These are phyloP conservation scores for Scleropages formosus DNA, from an alignment of 2,797 vertebrate species.

Conservation along the genomic window DNA sequence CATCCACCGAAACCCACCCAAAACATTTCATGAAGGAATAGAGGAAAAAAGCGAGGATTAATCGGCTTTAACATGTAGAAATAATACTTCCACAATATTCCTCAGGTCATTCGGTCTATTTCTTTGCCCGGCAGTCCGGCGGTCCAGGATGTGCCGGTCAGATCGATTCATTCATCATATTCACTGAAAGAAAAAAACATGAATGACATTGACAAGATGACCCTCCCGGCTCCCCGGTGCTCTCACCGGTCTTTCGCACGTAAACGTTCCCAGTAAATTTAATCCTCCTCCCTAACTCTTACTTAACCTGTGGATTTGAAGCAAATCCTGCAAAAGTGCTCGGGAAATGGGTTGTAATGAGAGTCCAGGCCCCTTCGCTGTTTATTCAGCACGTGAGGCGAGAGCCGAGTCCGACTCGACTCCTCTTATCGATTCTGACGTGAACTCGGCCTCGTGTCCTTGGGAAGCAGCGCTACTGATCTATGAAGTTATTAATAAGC, in stretches of 20 bases:
- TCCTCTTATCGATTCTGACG: constrained; percentile 61
- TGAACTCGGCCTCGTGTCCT: constrained; percentile 71
- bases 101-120: too few species aligned
- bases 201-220: background rate
- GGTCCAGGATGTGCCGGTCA: too few species aligned
- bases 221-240: background rate
- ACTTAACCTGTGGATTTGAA: constrained; percentile 48
- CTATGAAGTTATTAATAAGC: constrained; percentile 73
- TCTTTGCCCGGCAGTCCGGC: too few species aligned
- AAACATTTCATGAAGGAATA: too few species aligned
- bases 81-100: too few species aligned
- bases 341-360: constrained; percentile 58
- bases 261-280: constrained; percentile 24
- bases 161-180: too few species aligned
- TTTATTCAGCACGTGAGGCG: constrained; percentile 63
- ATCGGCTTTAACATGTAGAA: too few species aligned
- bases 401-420: constrained; percentile 1
- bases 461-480: constrained; percentile 70
- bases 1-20: too few species aligned
- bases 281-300: constrained; percentile 37
- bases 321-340: constrained; percentile 47
- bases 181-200: too few species aligned
- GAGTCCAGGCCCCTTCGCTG: constrained; percentile 47
- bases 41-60: too few species aligned
- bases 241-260: background rate